These are phyloP conservation scores for Piliocolobus tephrosceles DNA, from an alignment of 2,113 vertebrate species.

Conservation along the genomic window DNA sequence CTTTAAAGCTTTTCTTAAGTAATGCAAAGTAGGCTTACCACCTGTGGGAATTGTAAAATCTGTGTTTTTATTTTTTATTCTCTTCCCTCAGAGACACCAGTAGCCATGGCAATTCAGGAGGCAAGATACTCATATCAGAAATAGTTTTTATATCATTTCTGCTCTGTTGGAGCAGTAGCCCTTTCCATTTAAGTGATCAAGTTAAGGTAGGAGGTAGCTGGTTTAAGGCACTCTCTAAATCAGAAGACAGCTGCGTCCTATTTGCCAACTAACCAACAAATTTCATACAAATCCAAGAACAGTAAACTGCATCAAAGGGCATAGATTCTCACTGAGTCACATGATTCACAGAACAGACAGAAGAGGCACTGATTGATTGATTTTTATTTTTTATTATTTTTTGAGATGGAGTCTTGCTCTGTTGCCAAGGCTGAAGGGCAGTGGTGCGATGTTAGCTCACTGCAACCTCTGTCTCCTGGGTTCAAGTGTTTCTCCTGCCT, in stretches of 20 bases:
- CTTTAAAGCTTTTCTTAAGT: slow-evolving; percentile 53
- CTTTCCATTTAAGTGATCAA: slow-evolving; percentile 59
- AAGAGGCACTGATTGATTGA: background rate
- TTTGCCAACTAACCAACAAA: slow-evolving; percentile 33
- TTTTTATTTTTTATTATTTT: too few relatives aligned
- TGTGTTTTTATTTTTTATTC: background rate
- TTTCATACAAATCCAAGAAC: background rate
- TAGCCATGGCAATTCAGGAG: background rate
- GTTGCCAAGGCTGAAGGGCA: too few relatives aligned
- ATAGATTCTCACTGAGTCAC: background rate
- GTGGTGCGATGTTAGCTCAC: too few relatives aligned
- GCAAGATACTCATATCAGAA: slow-evolving; percentile 23
- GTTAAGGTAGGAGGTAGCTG: slow-evolving; percentile 48
- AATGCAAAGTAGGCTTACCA: background rate
- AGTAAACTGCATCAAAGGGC: background rate
- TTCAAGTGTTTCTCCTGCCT: too few relatives aligned
- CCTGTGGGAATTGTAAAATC: slow-evolving; percentile 3
- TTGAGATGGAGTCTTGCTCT: too few relatives aligned
- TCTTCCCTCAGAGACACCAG: background rate
- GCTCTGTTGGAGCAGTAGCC: slow-evolving; percentile 33
- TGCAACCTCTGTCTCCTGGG: too few relatives aligned
- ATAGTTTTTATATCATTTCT: slow-evolving; percentile 55
- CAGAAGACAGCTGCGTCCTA: slow-evolving; percentile 42
- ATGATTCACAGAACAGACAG: background rate
- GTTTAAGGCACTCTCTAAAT: slow-evolving; percentile 54